Conservation (phyloP, 2,888 invertebrate genomes). For the Eudasyphora cyanicolor region DNA sequence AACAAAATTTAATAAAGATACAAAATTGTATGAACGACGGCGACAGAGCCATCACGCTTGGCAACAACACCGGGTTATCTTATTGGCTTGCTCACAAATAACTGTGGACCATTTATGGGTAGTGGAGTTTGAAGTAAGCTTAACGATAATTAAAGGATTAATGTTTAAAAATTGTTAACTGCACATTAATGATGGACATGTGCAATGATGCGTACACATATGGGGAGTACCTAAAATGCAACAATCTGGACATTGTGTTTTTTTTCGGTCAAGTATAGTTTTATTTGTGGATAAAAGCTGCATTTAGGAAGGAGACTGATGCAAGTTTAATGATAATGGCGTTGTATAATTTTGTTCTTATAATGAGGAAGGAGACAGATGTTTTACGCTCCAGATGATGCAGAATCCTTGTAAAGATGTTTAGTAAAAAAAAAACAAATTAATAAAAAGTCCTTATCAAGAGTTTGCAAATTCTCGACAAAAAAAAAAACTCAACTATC, state of each 20-base stretch:
- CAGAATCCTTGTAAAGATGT: no score
- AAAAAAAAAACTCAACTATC: no score
- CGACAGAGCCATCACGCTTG: neutral
- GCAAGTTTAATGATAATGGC: slow-evolving; percentile 8
- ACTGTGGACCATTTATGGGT: slow-evolving; percentile 17
- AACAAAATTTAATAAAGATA: slow-evolving; percentile 49
- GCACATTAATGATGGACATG: slow-evolving; percentile 34
- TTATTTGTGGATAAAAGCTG: neutral
- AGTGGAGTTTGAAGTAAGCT: neutral
- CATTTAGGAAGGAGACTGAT: neutral
- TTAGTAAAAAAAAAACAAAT: no score
- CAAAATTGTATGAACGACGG: neutral
- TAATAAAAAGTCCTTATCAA: no score
- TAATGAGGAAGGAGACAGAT: neutral
- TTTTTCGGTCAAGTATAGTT: no score
- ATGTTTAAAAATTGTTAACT: slow-evolving; percentile 6
- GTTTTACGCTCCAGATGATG: neutral
- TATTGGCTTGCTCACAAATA: slow-evolving; percentile 38
- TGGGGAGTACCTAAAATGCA: neutral
- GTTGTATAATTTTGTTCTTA: neutral
- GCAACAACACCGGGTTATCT: neutral
- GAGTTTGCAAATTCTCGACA: no score
- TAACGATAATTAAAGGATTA: slow-evolving; percentile 29
- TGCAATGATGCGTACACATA: slow-evolving; percentile 23
- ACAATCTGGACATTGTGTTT: neutral